Evolutionary conservation across 2,888 invertebrate species (phyloP).

Genomic region (Drosophila robusta): DNA sequence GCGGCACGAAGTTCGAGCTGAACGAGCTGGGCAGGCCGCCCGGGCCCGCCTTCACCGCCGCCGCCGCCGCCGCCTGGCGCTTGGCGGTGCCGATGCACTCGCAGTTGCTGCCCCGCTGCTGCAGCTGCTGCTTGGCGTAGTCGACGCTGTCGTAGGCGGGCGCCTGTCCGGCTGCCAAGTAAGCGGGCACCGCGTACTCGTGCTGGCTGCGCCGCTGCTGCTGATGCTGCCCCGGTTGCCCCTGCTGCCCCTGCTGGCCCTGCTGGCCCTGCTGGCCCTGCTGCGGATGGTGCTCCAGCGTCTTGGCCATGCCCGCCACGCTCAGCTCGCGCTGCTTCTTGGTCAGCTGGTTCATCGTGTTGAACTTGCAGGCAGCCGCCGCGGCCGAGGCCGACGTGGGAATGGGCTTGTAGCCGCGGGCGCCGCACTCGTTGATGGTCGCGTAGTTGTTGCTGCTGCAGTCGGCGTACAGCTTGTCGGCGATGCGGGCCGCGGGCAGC

Average conservation of each 20-base stretch:
- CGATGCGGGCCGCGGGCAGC: slow-evolving; percentile 57
- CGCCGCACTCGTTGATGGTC: slow-evolving; percentile 84
- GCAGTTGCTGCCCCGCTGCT: slow-evolving; percentile 60
- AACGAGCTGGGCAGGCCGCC: slow-evolving; percentile 77
- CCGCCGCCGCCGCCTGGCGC: slow-evolving; percentile 23
- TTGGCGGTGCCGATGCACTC: slow-evolving; percentile 75
- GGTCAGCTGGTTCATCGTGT: slow-evolving; percentile 82
- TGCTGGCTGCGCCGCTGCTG: slow-evolving; percentile 81
- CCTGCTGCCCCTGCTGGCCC: slow-evolving; percentile 6
- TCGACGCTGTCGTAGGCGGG: slow-evolving; percentile 81
- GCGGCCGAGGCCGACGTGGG: slow-evolving; percentile 76
- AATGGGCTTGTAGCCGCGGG: slow-evolving; percentile 82
- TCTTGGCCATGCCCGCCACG: slow-evolving; percentile 71
- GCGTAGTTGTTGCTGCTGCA: slow-evolving; percentile 84
- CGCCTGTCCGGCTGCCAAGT: slow-evolving; percentile 57
- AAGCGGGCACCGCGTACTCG: slow-evolving; percentile 85
- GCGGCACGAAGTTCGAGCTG: slow-evolving; percentile 83
- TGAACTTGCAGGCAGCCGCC: slow-evolving; percentile 83
- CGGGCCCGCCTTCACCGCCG: slow-evolving; percentile 4
- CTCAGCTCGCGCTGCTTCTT: slow-evolving; percentile 72
- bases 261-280: slow-evolving; percentile 68
- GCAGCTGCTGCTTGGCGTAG: slow-evolving; percentile 75
- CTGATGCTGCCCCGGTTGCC: slow-evolving; percentile 16
- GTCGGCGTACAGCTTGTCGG: slow-evolving; percentile 80
- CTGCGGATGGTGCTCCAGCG: slow-evolving; percentile 77